Evolutionary conservation across 2,113 vertebrate species (phyloP).

Genomic region (Gambusia affinis): DNA sequence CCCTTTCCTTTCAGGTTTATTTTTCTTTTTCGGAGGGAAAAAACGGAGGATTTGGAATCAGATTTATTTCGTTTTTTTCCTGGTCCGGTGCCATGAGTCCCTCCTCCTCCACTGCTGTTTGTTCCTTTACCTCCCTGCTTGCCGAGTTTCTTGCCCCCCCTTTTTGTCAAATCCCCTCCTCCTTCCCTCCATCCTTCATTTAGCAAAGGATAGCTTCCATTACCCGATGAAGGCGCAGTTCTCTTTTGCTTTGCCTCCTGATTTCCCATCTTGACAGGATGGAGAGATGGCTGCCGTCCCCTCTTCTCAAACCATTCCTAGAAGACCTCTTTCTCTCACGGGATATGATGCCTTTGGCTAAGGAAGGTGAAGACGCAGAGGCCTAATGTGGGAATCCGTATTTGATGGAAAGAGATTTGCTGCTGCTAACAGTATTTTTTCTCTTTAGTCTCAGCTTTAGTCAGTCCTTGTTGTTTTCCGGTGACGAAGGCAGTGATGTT

Average conservation of each 20-base stretch:
- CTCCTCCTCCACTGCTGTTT: slow-evolving; percentile 62
- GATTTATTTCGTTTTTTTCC: slow-evolving; percentile 89
- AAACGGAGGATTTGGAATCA: slow-evolving; percentile 89
- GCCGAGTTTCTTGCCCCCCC: slow-evolving; percentile 86
- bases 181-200: slow-evolving; percentile 84
- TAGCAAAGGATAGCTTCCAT: slow-evolving; percentile 80
- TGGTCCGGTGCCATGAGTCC: slow-evolving; percentile 59
- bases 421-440: slow-evolving; percentile 12
- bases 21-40: slow-evolving; percentile 94
- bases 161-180: slow-evolving; percentile 87
- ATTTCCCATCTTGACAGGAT: slow-evolving; percentile 88
- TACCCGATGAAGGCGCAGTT: slow-evolving; percentile 73
- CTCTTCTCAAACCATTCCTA: slow-evolving; percentile 83
- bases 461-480: slow-evolving; percentile 53
- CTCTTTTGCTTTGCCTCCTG: slow-evolving; percentile 94
- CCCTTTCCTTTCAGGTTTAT: slow-evolving; percentile 85
- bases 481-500: slow-evolving; percentile 71
- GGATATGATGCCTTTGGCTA: slow-evolving; percentile 22
- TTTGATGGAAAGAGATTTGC: slow-evolving; percentile 25
- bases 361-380: slow-evolving; percentile 41
- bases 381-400: slow-evolving; percentile 19
- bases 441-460: slow-evolving; percentile 13
- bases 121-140: slow-evolving; percentile 84
- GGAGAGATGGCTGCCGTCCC: slow-evolving; percentile 39
- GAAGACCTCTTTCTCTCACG: slow-evolving; percentile 2